phyloP scores from a whole-genome alignment of 2,888 invertebrate genomes.

The Pristionchus maxplancki region DNA sequence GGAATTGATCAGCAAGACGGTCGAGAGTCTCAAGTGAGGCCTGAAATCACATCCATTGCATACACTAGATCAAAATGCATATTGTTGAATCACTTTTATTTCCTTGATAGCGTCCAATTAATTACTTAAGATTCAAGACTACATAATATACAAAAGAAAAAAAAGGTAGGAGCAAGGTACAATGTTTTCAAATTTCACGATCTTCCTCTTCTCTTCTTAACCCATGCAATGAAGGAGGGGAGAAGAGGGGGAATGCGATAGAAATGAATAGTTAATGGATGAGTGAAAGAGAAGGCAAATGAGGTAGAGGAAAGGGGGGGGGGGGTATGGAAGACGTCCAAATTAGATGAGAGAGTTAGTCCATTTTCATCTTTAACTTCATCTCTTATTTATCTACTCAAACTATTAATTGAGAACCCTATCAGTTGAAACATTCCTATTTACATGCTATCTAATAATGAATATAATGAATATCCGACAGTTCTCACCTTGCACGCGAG shows the following conservation, averaged over 20 bases:
- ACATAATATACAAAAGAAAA: too few species aligned
- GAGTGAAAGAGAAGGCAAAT: slow-evolving; percentile 12
- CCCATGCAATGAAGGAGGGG: background rate
- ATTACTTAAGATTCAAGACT: too few species aligned
- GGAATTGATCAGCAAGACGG: slow-evolving; percentile 90
- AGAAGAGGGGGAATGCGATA: slow-evolving; percentile 19
- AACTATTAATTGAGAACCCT: background rate
- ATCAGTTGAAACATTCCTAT: background rate
- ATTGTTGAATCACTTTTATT: background rate
- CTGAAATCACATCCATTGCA: slow-evolving; percentile 25
- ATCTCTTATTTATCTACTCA: background rate
- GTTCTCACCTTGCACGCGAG: slow-evolving; percentile 89
- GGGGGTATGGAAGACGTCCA: background rate
- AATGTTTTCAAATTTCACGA: slow-evolving; percentile 25
- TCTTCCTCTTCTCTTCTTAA: background rate
- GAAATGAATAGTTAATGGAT: slow-evolving; percentile 38
- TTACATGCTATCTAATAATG: background rate
- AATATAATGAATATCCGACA: too few species aligned
- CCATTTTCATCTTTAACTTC: background rate
- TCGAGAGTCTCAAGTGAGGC: slow-evolving; percentile 82
- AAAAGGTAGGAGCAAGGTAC: background rate
- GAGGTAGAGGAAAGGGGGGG: background rate
- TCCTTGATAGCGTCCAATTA: too few species aligned
- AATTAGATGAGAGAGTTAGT: background rate
- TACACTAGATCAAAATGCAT: background rate